phyloP scores from a whole-genome alignment of 2,113 vertebrate genomes.

The Guaruba guarouba region DNA sequence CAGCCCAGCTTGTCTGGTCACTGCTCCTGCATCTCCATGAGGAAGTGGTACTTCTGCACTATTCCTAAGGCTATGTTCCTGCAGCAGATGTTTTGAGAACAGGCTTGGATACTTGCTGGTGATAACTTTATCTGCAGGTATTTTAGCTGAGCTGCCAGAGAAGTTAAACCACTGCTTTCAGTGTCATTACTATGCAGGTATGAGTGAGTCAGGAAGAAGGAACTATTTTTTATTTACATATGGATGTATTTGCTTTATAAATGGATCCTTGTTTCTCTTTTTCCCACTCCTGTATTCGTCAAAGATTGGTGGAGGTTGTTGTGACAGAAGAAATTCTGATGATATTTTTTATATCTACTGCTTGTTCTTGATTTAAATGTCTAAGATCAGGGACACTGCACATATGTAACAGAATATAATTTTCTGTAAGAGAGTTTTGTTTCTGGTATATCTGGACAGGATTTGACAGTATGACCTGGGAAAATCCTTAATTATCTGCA shows the following conservation, averaged over 20 bases:
- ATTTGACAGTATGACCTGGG: neutral
- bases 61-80: neutral
- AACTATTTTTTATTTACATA: neutral
- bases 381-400: neutral
- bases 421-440: neutral
- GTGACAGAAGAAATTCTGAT: neutral
- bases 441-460: neutral
- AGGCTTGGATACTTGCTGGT: neutral
- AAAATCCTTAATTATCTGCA: neutral
- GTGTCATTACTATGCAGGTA: neutral
- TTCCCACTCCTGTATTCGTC: neutral
- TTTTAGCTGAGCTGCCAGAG: neutral
- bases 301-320: neutral
- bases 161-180: neutral
- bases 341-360: neutral
- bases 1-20: neutral
- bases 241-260: neutral
- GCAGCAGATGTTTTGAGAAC: neutral
- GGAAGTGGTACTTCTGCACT: neutral
- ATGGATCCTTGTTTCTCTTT: neutral
- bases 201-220: neutral
- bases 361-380: neutral
- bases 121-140: neutral
- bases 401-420: neutral
- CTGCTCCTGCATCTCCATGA: neutral